Base-by-base conservation (phyloP, 2,888 invertebrate species). In the Troilus luridus region DNA sequence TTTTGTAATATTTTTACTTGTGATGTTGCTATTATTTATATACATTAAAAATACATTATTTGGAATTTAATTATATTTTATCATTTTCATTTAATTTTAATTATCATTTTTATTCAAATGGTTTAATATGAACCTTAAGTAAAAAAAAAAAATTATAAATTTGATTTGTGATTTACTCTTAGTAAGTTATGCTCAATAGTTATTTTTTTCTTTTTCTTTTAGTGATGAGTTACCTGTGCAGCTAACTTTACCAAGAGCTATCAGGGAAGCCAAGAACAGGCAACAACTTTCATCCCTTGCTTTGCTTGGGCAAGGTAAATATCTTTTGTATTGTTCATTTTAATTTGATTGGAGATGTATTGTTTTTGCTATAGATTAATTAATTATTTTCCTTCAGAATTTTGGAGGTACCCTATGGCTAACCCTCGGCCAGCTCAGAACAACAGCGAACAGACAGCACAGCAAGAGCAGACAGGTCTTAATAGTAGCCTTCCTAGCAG, bases 141-240 rank as follows among this genome's bases (percentile, higher is more conserved):
- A 41, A 41, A 41, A 41, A 41, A 41, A 41, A 41, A n/a, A n/a
- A n/a, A n/a, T n/a, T 41, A 41, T 41, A 1, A 41, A 41, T 41
- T 41, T 41, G 41, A 41, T 41, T 41, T 41, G 41, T 41, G 41
- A 41, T 41, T 41, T 41, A 41, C 41, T 41, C 41, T 41, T 41
- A 41, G 1, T 41, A 41, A 41, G 41, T 41, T 24, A 24, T 24
- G 0, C 24, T 24, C 24, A 67, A n/a, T 67, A 11, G 12, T 41
- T 27, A 8, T 77, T 77, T 41, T 1, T 77, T 27, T 21, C 1
- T 72, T 17, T 77, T 41, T 19, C 41, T 17, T 95, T 91, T 95
- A 97, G 98, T 95, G 98, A 98, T 94, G 98, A 98, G 95, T 95
- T 99, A 93, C 98, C 98, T 92, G 98, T 98, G 91, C 97, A 97